Evolutionary conservation across 2,888 invertebrate genomes (phyloP).

Genomic region (Tryphoninae sp.): DNA sequence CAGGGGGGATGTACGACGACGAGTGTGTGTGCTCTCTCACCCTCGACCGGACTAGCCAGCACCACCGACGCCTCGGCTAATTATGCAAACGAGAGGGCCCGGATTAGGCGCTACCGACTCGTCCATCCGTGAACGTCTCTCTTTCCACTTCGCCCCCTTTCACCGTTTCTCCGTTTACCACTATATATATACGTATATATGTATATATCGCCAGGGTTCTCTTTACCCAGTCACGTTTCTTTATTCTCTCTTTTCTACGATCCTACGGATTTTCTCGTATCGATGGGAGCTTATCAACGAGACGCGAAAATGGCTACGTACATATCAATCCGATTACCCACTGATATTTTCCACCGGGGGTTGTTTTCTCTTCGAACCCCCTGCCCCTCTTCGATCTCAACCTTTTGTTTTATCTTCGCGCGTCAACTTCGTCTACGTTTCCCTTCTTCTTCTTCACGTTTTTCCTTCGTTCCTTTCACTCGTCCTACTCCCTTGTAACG

Average conservation of each 20-base stretch:
- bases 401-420: neutral
- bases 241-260: constrained; percentile 15
- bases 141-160: constrained; percentile 41
- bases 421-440: neutral
- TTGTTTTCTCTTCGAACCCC: neutral
- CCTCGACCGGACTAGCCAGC: constrained; percentile 64
- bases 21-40: constrained; percentile 62
- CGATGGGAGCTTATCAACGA: neutral
- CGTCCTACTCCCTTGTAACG: neutral
- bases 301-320: neutral
- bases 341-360: neutral
- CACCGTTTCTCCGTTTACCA: neutral
- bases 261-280: constrained; percentile 19
- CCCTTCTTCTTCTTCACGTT: neutral
- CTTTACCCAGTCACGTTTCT: neutral
- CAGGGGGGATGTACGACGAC: neutral
- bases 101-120: constrained; percentile 71
- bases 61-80: constrained; percentile 65
- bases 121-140: constrained; percentile 72
- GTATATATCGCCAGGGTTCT: constrained; percentile 18
- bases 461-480: constrained; percentile 18
- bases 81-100: constrained; percentile 70
- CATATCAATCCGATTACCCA: constrained; percentile 8
- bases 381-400: neutral
- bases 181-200: neutral